Base-by-base conservation (phyloP, 2,113 vertebrate genomes). In the Centropus bengalensis region DNA sequence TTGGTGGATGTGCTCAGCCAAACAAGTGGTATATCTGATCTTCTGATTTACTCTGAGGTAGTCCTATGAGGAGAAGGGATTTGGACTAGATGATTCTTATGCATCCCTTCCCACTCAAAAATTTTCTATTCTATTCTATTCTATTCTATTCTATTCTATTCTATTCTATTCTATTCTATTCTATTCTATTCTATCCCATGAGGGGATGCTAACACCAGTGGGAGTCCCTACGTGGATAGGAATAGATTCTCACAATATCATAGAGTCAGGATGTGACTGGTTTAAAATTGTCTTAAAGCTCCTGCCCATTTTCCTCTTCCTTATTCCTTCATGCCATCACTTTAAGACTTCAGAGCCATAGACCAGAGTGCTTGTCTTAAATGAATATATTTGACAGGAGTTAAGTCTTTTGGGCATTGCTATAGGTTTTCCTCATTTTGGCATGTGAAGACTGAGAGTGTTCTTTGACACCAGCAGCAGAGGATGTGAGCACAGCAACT, bases 321-420 rank as follows among this genome's bases (percentile, higher is more conserved):
- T 88, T 86, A 58, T 56, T 93, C 70, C 79, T 93, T 96, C 90
- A 82, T 88, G 84, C 91, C 96, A 91, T 97, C 96, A 92, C 82
- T 96, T 94, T 83, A 86, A 97, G 81, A 77, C 58, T 97, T 96
- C 94, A 97, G 96, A 96, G 94, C 95, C 93, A 96, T 63, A 96
- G 96, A 96, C 96, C 95, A 96, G 82, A 95, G 89, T 97, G 91
- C 93, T 97, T 95, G 92, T 96, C 96, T 97, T 98, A 98, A 98
- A 88, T 97, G 97, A 97, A 96, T 94, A 83, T 96, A 96, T 97
- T 97, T 98, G 98, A 98, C 98, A 98, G 97, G 96, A 97, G 93
- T 93, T 97, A 97, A 96, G 95, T 97, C 98, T 98, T 98, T 96
- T 97, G 98, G 97, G 97, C 97, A 97, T 98, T 98, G 96, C 97